Evolutionary conservation across 2,797 vertebrate genomes (phyloP).

Genomic region (Pyrocephalus nanus): DNA sequence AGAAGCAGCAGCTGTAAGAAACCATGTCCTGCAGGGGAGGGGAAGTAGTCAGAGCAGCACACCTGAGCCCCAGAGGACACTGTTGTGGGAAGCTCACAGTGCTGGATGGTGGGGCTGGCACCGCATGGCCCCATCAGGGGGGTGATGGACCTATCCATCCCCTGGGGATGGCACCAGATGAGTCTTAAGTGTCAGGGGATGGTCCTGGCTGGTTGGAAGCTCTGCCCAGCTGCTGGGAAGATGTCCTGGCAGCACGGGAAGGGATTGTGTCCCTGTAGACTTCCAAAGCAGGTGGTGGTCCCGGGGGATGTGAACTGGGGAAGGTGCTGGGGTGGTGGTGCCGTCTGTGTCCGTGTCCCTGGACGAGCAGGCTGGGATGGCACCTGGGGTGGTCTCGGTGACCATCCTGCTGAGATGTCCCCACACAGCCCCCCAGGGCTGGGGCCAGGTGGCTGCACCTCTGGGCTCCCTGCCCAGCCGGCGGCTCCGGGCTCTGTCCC

Average conservation of each 20-base stretch:
- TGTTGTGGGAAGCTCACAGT: not conserved
- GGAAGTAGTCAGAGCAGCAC: not conserved
- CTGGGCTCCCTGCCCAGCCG: accelerated
- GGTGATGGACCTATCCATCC: not conserved
- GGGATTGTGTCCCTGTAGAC: not conserved
- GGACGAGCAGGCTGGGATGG: not conserved
- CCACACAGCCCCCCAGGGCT: not conserved
- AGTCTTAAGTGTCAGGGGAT: not conserved
- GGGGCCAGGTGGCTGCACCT: not conserved
- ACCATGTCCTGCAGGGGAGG: not conserved
- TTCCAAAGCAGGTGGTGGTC: not conserved
- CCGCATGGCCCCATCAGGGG: accelerated
- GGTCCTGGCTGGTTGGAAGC: not conserved
- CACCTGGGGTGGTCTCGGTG: accelerated
- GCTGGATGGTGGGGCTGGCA: not conserved
- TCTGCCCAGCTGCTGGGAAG: not conserved
- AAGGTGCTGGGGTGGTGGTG: not conserved
- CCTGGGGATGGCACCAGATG: not conserved
- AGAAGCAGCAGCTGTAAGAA: not conserved
- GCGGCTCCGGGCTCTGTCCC: accelerated
- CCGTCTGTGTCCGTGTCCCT: accelerated
- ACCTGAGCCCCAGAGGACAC: not conserved
- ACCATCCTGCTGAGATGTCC: not conserved
- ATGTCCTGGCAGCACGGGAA: not conserved
- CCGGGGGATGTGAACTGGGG: not conserved